Percentiles rank a stretch among this genome's conserved stretches.
These are phyloP conservation scores for Pocillopora damicornis DNA, from an alignment of 64 coral and sea anemone species.

Conservation along the genomic window DNA sequence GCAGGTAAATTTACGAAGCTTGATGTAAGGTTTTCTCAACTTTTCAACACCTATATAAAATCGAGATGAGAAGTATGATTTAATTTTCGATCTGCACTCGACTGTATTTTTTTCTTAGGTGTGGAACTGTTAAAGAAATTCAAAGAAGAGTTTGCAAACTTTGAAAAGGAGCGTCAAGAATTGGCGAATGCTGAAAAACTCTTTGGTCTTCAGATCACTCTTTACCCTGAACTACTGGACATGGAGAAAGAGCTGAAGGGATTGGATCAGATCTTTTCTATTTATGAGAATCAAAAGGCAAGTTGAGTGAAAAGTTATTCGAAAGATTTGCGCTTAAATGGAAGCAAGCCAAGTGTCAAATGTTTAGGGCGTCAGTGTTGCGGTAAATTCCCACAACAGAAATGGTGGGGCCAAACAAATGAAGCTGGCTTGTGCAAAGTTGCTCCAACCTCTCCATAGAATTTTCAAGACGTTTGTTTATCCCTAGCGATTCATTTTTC, in stretches of 20 bases:
- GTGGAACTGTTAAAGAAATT: conserved; percentile 91
- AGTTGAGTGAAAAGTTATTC: background rate
- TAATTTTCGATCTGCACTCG: background rate
- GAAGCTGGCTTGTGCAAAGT: too few relatives aligned
- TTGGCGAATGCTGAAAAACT: conserved; percentile 95
- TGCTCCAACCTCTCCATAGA: too few relatives aligned
- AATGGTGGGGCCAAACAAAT: too few relatives aligned
- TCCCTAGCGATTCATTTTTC: background rate
- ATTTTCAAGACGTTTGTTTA: too few relatives aligned
- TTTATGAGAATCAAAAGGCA: conserved; percentile 94
- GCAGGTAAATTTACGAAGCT: conserved; percentile 47
- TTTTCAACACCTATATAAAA: too few relatives aligned
- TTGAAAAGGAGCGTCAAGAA: conserved; percentile 94
- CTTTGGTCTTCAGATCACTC: conserved; percentile 92
- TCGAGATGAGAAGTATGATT: too few relatives aligned
- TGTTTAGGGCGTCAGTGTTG: too few relatives aligned
- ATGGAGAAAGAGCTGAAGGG: conserved; percentile 99
- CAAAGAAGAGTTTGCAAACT: conserved; percentile 71
- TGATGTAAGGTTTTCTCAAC: background rate
- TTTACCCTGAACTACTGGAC: conserved; percentile 91
- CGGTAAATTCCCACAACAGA: too few relatives aligned
- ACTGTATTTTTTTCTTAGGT: conserved; percentile 35
- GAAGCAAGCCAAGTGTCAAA: too few relatives aligned
- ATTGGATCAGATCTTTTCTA: conserved; percentile 85
- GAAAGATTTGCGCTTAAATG: background rate